Base-by-base conservation (phyloP, 2,113 vertebrate species). In the Tachysurus vachellii region DNA sequence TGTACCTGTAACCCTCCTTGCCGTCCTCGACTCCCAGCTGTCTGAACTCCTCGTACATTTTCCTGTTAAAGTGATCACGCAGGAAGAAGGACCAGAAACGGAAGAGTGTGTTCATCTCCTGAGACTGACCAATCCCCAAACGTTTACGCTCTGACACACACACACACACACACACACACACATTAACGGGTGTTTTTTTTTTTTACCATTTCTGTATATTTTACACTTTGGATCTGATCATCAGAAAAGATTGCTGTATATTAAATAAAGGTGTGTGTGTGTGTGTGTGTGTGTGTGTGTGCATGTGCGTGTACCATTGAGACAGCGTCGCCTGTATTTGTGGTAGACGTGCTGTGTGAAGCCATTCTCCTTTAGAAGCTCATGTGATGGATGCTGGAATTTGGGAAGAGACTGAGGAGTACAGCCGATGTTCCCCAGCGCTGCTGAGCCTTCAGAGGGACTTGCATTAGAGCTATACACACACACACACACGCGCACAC, bases 11-110 rank as follows among this genome's bases (percentile, higher is more conserved):
- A 86, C 98, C 98, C 91, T 99, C 98, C 90, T 96, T 98, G 31
- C 97, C 97, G 0, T 99, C 98, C 93, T 99, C 98, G 53, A 99
- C 96, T 88, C 97, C 96, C 91, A 99, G 95, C 90, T 99, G 98
- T 79, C 96, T 95, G 93, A 99, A 99, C 90, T 99, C 98, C 90
- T 99, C 98, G 0, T 99, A 99, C 98, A 99, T 99, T 91, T 99
- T 99, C 91, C 97, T 97, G 94, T 99, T 99, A 94, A 99, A 99
- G 92, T 99, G 98, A 94, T 99, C 98, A 82, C 98, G 95, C 89
- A 99, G 95, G 95, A 99, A 99, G 92, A 99, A 99, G 10, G 98
- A 99, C 98, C 98, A 99, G 94, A 99, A 99, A 83, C 98, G 97
- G 94, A 99, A 99, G 6, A 99, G 96, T 0, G 98, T 99, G 94